Percentiles rank a stretch among this genome's conserved stretches.
phyloP scores from a whole-genome alignment of 2,888 invertebrate species.

The Sturmia bella region DNA sequence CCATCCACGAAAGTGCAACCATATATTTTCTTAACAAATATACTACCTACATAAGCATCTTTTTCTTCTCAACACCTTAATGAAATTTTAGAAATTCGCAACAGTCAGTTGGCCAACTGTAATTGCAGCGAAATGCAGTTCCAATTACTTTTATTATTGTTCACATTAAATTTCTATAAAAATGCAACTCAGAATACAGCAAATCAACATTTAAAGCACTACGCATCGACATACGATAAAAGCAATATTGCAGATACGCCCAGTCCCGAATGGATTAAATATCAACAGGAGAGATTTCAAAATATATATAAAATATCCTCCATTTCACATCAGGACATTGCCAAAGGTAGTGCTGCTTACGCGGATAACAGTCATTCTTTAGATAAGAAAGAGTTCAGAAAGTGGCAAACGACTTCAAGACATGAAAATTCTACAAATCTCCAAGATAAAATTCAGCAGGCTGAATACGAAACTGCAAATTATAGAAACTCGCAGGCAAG shows the following conservation, averaged over 20 bases:
- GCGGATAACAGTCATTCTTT: neutral
- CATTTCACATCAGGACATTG: conserved; percentile 32
- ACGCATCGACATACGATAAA: neutral
- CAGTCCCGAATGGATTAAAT: conserved; percentile 79
- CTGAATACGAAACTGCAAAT: conserved; percentile 61
- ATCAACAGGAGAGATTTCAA: conserved; percentile 78
- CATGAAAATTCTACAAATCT: neutral
- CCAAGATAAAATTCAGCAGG: conserved; percentile 29
- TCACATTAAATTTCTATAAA: conserved; percentile 29
- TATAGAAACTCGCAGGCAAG: conserved; percentile 30
- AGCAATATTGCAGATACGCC: conserved; percentile 72
- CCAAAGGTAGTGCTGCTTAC: neutral
- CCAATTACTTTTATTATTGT: conserved; percentile 3
- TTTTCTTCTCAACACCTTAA: neutral
- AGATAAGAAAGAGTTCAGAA: neutral
- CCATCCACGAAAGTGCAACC: too few species aligned
- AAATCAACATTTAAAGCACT: neutral
- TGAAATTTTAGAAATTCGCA: neutral
- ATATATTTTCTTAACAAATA: too few species aligned
- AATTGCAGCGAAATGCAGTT: conserved; percentile 47
- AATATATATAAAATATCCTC: conserved; percentile 21
- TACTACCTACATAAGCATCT: too few species aligned
- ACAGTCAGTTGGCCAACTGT: conserved; percentile 39
- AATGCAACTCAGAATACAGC: conserved; percentile 18
- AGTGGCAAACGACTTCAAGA: conserved; percentile 72